Base-by-base conservation (phyloP, 2,113 vertebrate genomes). In the Strix uralensis region DNA sequence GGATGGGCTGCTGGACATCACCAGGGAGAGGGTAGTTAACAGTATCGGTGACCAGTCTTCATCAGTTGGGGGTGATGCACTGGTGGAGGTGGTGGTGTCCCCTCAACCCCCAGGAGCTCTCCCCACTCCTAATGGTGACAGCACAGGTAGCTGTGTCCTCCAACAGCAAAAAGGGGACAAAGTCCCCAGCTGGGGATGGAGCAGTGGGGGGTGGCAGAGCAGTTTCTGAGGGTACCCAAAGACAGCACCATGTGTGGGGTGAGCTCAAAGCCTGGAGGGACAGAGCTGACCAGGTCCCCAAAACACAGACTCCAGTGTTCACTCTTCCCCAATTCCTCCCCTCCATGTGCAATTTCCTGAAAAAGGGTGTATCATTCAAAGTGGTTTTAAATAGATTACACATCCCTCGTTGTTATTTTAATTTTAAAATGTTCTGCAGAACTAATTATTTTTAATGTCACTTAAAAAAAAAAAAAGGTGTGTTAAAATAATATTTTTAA, bases 401-500 rank as follows among this genome's bases (percentile, higher is more conserved):
- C 29, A 87, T 85, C 74, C 54, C 52, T 90, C 6, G 2, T 94
- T 12, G 0, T 92, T 95, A 91, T 82, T 94, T 92, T 91, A 94
- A 96, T 97, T 96, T 94, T 51, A 91, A 94, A 91, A 75, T 92
- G 77, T 83, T 95, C 74, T 95, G 73, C 47, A 94, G 57, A 84
- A 49, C 69, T 96, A 94, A 95, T 96, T 94, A 92, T 93, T 97
- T 95, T 80, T 88, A 91, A 94, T 91, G 89, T 81, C 81, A 6
- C n/a, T 44, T 86, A 23, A 54, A 66, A 80, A 89, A 71, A 67
- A 86, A 80, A 69, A 49, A 62, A 90, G 80, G 80, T 84, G 90
- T 79, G 85, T 58, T 84, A 73, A 77, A 96, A 94, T 95, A 97
- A 86, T 85, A 94, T 89, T 97, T 95, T 94, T 86, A 57, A 94